Evolutionary conservation across 2,113 vertebrate species (phyloP).

Genomic region (Haemorhous mexicanus): DNA sequence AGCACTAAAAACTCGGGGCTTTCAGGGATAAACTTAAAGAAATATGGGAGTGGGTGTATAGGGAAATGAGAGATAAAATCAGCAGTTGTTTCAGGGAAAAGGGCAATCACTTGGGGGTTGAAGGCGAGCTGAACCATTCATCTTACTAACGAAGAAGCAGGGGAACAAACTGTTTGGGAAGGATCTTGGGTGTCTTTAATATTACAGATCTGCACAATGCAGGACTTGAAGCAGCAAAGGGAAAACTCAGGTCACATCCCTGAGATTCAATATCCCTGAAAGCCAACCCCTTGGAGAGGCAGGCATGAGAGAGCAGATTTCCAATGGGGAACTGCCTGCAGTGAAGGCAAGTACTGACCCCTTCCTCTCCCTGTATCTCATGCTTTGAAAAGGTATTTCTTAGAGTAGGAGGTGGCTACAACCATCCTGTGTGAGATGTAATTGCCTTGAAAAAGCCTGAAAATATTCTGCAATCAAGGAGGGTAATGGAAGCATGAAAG

Average conservation of each 20-base stretch:
- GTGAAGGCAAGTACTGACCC: not conserved
- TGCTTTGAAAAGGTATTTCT: not conserved
- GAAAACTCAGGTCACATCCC: not conserved
- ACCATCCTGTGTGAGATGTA: not conserved
- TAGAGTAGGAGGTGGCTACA: not conserved
- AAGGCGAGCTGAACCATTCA: not conserved
- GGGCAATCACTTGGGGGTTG: conserved; percentile 1
- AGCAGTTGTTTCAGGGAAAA: conserved; percentile 37
- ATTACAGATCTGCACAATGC: not conserved
- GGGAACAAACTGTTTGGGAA: not conserved
- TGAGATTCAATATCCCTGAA: not conserved
- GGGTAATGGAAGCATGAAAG: not conserved
- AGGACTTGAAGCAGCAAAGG: not conserved
- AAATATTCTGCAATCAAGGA: not conserved
- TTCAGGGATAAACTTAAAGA: conserved; percentile 18
- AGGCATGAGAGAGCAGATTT: not conserved
- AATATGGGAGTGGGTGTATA: conserved; percentile 8
- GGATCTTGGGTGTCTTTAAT: not conserved
- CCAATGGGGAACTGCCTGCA: not conserved
- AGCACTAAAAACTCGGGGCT: not conserved
- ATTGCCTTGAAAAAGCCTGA: not conserved
- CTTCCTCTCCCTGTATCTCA: not conserved
- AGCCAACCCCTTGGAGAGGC: not conserved
- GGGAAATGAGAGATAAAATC: conserved; percentile 56
- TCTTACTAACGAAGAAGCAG: not conserved